Evolutionary conservation across 2,888 invertebrate genomes (phyloP).

Genomic region (Cephus nigrinus): DNA sequence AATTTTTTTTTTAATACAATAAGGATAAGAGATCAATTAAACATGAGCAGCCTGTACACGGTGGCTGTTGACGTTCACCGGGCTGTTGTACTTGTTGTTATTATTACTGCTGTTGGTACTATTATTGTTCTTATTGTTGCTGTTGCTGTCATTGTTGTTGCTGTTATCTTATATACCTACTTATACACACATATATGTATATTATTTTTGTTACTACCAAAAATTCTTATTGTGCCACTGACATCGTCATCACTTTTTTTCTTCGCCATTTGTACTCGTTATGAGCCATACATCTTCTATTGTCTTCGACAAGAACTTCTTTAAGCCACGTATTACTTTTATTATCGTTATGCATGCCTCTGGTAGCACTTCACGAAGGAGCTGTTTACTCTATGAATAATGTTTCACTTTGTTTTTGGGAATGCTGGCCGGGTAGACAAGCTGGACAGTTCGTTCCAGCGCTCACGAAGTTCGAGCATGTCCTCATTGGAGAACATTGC

Average conservation of each 20-base stretch:
- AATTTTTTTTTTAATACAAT: background rate
- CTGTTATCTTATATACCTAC: constrained; percentile 15
- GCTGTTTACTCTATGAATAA: constrained; percentile 29
- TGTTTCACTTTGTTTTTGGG: constrained; percentile 52
- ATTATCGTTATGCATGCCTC: constrained; percentile 42
- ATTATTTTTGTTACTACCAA: background rate
- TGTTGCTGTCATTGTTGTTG: constrained; percentile 33
- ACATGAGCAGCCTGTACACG: background rate
- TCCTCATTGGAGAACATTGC: constrained; percentile 97
- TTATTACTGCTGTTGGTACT: background rate
- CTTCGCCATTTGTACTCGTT: background rate
- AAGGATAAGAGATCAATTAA: background rate
- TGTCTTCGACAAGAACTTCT: background rate
- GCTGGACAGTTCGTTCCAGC: constrained; percentile 95
- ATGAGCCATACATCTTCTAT: background rate
- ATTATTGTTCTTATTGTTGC: constrained; percentile 51
- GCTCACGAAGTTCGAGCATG: constrained; percentile 97
- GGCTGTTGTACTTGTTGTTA: background rate
- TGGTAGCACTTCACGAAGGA: constrained; percentile 39
- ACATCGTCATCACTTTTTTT: background rate
- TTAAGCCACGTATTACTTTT: constrained; percentile 25
- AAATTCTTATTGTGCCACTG: background rate
- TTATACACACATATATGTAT: constrained; percentile 8
- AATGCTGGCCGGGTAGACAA: constrained; percentile 88
- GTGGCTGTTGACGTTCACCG: background rate